A percentile compares a stretch with the other conserved stretches of the same genome.
Conservation (phyloP, 2,888 invertebrate genomes). For the Corythucha ciliata region DNA sequence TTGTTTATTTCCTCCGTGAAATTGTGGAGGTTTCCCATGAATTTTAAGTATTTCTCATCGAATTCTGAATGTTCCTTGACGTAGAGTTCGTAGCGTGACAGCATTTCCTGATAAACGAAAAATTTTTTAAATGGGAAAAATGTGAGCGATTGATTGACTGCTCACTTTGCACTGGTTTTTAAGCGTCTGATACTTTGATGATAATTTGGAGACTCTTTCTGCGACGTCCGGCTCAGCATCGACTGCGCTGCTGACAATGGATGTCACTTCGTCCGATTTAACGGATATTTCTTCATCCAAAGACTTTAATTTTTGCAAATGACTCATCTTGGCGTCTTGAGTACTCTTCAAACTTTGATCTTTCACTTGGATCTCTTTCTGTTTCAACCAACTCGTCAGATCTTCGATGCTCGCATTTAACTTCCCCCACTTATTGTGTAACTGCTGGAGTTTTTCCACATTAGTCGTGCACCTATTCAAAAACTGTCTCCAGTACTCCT, state of each 20-base stretch:
- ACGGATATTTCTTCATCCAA: slow-evolving; percentile 60
- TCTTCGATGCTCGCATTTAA: slow-evolving; percentile 68
- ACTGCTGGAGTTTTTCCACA: slow-evolving; percentile 60
- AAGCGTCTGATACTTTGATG: slow-evolving; percentile 70
- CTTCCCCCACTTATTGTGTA: slow-evolving; percentile 70
- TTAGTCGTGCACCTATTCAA: slow-evolving; percentile 60
- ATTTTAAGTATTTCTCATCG: slow-evolving; percentile 48
- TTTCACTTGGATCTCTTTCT: slow-evolving; percentile 73
- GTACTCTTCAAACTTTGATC: slow-evolving; percentile 82
- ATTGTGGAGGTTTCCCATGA: slow-evolving; percentile 56
- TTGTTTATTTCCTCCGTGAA: slow-evolving; percentile 65
- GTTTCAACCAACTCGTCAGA: slow-evolving; percentile 74
- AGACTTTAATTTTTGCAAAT: slow-evolving; percentile 64
- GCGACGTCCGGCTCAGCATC: slow-evolving; percentile 67
- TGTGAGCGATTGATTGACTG: background rate
- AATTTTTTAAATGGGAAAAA: background rate
- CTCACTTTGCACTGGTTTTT: slow-evolving; percentile 61
- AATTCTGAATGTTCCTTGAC: slow-evolving; percentile 78
- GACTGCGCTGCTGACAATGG: slow-evolving; percentile 59
- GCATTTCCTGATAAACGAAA: slow-evolving; percentile 63
- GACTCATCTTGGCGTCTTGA: slow-evolving; percentile 68
- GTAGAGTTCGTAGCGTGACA: slow-evolving; percentile 71
- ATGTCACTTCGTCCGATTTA: slow-evolving; percentile 58
- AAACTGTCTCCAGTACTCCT: slow-evolving; percentile 65
- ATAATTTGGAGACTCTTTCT: slow-evolving; percentile 63